phyloP scores from a whole-genome alignment of 2,797 vertebrate genomes.

The Oreochromis grahami region DNA sequence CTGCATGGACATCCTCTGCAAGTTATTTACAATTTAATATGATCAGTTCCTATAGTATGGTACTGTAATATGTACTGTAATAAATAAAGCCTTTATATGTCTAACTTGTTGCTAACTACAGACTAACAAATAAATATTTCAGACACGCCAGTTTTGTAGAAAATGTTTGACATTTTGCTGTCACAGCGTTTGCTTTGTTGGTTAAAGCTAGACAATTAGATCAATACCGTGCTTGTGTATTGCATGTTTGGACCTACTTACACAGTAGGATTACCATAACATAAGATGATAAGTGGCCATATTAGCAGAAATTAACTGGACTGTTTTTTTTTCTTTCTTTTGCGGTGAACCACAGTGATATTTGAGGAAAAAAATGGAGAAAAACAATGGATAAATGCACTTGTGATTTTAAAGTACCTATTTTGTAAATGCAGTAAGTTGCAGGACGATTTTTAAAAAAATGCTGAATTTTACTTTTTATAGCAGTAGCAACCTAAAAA shows the following conservation, averaged over 20 bases:
- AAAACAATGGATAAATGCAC: neutral
- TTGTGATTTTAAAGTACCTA: neutral
- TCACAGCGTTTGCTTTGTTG: neutral
- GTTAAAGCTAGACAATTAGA: neutral
- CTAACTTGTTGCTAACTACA: neutral
- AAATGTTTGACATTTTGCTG: neutral
- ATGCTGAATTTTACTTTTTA: conserved; percentile 61
- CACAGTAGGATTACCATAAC: neutral
- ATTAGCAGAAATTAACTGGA: neutral
- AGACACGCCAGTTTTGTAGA: neutral
- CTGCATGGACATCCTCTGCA: neutral
- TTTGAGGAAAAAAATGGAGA: neutral
- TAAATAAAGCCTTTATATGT: neutral
- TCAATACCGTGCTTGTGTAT: neutral
- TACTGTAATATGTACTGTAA: neutral
- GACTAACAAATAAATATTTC: neutral
- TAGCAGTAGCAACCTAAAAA: conserved; percentile 74
- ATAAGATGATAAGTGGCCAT: neutral
- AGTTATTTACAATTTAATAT: neutral
- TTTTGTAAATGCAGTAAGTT: conserved; percentile 18
- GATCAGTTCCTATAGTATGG: neutral
- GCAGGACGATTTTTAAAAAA: conserved; percentile 64
- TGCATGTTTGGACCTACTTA: neutral
- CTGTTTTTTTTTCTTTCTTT: neutral
- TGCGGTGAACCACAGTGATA: neutral